Evolutionary conservation across 2,797 vertebrate genomes (phyloP).

Genomic region (Carapus acus): DNA sequence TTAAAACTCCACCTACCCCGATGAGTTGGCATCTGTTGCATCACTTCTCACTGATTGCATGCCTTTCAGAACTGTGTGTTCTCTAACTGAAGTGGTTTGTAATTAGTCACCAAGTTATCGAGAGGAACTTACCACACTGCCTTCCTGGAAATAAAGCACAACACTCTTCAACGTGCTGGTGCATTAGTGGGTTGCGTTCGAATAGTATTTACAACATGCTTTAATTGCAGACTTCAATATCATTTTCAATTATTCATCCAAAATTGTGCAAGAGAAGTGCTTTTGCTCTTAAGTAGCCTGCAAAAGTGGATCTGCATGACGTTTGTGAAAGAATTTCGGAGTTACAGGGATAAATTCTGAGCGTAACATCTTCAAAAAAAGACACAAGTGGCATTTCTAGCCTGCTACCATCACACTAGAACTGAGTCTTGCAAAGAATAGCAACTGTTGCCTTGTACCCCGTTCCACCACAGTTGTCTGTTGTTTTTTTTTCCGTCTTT

Average conservation of each 20-base stretch:
- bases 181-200: not conserved
- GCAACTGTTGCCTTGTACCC: slow-evolving; percentile 17
- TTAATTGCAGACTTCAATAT: not conserved
- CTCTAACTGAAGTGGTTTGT: slow-evolving; percentile 43
- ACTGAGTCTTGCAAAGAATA: slow-evolving; percentile 21
- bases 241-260: too few relatives aligned
- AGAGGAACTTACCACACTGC: slow-evolving; percentile 53
- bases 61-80: slow-evolving; percentile 56
- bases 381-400: slow-evolving; percentile 20
- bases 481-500: slow-evolving; percentile 64
- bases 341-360: slow-evolving; percentile 25
- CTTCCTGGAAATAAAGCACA: slow-evolving; percentile 45
- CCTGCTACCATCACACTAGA: slow-evolving; percentile 28
- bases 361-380: slow-evolving; percentile 27
- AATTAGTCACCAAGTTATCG: slow-evolving; percentile 55
- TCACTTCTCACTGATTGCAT: slow-evolving; percentile 44
- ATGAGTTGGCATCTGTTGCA: slow-evolving; percentile 62
- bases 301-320: too few relatives aligned
- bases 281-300: too few relatives aligned
- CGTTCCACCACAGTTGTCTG: slow-evolving; percentile 59
- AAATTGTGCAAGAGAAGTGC: too few relatives aligned
- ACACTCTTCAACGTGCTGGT: slow-evolving; percentile 25
- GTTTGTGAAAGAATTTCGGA: too few relatives aligned
- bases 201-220: not conserved
- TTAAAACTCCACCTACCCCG: slow-evolving; percentile 52